These are phyloP conservation scores for Polydrusus tereticollis DNA, from an alignment of 2,888 invertebrate species.

Conservation along the genomic window DNA sequence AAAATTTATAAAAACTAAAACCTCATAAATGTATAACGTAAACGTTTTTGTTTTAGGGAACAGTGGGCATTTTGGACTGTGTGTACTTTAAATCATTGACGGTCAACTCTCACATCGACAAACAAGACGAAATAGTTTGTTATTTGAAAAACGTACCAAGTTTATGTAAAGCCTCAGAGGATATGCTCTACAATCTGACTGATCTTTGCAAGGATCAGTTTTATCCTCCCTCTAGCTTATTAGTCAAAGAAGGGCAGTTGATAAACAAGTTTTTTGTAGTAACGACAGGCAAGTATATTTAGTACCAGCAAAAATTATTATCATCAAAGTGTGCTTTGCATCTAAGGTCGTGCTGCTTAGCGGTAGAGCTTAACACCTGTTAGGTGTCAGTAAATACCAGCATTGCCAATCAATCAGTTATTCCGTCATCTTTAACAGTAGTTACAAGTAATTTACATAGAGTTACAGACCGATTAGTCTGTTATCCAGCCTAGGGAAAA, in stretches of 20 bases:
- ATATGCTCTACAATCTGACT: slow-evolving; percentile 83
- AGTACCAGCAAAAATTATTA: not conserved
- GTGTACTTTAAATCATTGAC: slow-evolving; percentile 90
- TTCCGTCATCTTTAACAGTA: too few species aligned
- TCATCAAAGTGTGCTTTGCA: too few species aligned
- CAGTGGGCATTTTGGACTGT: slow-evolving; percentile 90
- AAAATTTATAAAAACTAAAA: too few species aligned
- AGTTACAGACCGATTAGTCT: too few species aligned
- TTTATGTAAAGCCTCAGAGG: slow-evolving; percentile 77
- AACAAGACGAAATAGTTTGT: slow-evolving; percentile 86
- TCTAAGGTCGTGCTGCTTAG: too few species aligned
- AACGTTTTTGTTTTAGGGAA: slow-evolving; percentile 66
- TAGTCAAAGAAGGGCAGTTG: slow-evolving; percentile 86
- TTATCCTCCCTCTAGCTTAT: slow-evolving; percentile 81
- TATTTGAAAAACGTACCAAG: slow-evolving; percentile 87
- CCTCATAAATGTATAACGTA: too few species aligned
- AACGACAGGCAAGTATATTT: slow-evolving; percentile 73
- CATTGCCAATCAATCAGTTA: too few species aligned
- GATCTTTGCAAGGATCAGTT: slow-evolving; percentile 91
- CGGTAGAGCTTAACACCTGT: too few species aligned
- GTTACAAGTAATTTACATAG: too few species aligned
- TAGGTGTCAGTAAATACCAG: too few species aligned
- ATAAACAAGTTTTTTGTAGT: slow-evolving; percentile 94
- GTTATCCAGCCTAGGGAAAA: too few species aligned
- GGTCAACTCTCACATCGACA: slow-evolving; percentile 86